Evolutionary conservation across 1,140 invertebrate species (phyloP), one percentile per base, ranked within the genome.

Genomic region (Goniozus legneri): DNA sequence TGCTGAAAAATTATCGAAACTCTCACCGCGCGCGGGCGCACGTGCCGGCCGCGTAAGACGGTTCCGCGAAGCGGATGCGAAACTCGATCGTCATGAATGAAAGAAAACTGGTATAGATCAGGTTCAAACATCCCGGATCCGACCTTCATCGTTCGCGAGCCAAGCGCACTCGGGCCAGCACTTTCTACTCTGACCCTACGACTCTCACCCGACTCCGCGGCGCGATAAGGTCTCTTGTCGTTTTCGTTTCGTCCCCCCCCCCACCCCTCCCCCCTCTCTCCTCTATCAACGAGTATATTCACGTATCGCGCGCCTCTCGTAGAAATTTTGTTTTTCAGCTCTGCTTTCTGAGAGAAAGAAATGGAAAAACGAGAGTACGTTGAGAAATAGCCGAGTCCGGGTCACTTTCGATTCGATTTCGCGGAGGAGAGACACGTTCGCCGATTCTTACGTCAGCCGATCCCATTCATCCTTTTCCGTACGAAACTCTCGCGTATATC

Each of bases 111-210:
- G 54, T 62, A 58, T 60, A 52, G 58, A 58, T 60, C 54, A 56
- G 38, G 50, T 56, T 64, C 54, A 61, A 62, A 63, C 57, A 66
- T 69, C 65, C 69, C 63, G 69, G 65, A 71, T 69, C 57, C 63
- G 64, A 69, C 67, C 67, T 71, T 70, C 67, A 59, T 64, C 52
- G 56, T 12, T 34, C 52, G 45, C 51, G n/a, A n/a, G n/a, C n/a
- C n/a, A n/a, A n/a, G 44, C 55, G 30, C 45, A 37, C 35, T 45
- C 44, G 51, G 32, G 36, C 49, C 54, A 65, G 56, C 69, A 71
- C 69, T 71, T 71, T 71, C 69, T 71, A 70, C 58, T 69, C 60
- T 67, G 65, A 70, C 67, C 67, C 64, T 54, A 45, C 35, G 35
- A 40, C 50, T 48, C 51, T 59, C 52, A 58, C 52, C 50, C 52